phyloP scores from a whole-genome alignment of 1,140 invertebrate species.

The Physella acuta region DNA sequence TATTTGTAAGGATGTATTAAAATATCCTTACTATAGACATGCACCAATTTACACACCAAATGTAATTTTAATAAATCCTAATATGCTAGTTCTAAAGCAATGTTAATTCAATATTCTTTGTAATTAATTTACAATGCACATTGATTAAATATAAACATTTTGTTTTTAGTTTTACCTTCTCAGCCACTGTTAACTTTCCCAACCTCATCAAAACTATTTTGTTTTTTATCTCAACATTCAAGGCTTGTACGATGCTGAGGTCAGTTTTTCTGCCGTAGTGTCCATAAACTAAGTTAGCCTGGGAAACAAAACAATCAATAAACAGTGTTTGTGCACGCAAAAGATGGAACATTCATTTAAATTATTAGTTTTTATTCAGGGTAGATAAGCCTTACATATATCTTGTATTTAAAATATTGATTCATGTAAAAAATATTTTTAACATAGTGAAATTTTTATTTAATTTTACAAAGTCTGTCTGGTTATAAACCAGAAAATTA shows the following conservation, averaged over 20 bases:
- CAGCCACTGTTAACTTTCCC: constrained; percentile 25
- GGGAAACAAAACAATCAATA: too few species aligned
- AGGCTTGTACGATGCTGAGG: constrained; percentile 19
- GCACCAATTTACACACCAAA: neutral
- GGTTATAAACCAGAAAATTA: neutral
- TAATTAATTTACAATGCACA: neutral
- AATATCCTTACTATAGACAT: neutral
- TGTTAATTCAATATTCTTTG: too few species aligned
- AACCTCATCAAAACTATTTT: constrained; percentile 27
- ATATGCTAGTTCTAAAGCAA: neutral
- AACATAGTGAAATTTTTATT: neutral
- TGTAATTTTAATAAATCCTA: neutral
- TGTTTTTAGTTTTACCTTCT: constrained; percentile 11
- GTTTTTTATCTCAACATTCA: constrained; percentile 15
- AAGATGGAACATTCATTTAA: neutral
- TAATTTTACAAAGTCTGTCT: neutral
- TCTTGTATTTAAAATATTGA: too few species aligned
- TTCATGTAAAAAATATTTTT: neutral
- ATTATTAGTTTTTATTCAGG: neutral
- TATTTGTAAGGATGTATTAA: neutral
- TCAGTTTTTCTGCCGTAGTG: constrained; percentile 31
- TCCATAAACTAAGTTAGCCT: constrained; percentile 30
- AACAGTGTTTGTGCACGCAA: too few species aligned
- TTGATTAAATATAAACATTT: neutral
- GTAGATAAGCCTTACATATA: too few species aligned